phyloP scores from a whole-genome alignment of 2,888 invertebrate species.

The Ornithoptera priamus region DNA sequence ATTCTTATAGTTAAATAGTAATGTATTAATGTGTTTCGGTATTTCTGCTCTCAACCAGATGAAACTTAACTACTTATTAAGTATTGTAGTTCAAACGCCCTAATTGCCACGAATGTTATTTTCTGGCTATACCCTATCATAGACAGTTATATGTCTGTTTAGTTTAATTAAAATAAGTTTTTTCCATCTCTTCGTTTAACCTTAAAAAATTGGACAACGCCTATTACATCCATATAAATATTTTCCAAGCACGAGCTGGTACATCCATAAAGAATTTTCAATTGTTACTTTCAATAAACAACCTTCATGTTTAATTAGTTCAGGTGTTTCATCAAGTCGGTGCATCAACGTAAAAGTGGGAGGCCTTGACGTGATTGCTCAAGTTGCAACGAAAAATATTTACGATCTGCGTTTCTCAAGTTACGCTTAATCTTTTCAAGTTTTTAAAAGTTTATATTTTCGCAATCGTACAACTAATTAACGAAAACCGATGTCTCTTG shows the following conservation, averaged over 20 bases:
- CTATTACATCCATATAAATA: too few relatives aligned
- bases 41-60: too few relatives aligned
- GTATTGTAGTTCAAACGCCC: too few relatives aligned
- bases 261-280: not conserved
- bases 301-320: constrained; percentile 25
- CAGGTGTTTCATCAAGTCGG: constrained; percentile 26
- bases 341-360: constrained; percentile 24
- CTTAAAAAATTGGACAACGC: too few relatives aligned
- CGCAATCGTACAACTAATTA: not conserved
- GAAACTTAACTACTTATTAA: too few relatives aligned
- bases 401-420: not conserved
- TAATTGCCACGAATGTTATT: too few relatives aligned
- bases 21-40: too few relatives aligned
- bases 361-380: constrained; percentile 19
- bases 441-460: not conserved
- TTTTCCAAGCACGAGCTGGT: not conserved
- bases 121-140: too few relatives aligned
- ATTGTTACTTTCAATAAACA: constrained; percentile 11
- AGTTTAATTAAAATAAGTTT: too few relatives aligned
- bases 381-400: not conserved
- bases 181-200: too few relatives aligned
- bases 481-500: not conserved
- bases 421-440: constrained; percentile 2
- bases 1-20: too few relatives aligned
- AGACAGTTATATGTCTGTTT: too few relatives aligned